phyloP scores from a whole-genome alignment of 2,888 invertebrate species.

The Oegoconia quadripuncta region DNA sequence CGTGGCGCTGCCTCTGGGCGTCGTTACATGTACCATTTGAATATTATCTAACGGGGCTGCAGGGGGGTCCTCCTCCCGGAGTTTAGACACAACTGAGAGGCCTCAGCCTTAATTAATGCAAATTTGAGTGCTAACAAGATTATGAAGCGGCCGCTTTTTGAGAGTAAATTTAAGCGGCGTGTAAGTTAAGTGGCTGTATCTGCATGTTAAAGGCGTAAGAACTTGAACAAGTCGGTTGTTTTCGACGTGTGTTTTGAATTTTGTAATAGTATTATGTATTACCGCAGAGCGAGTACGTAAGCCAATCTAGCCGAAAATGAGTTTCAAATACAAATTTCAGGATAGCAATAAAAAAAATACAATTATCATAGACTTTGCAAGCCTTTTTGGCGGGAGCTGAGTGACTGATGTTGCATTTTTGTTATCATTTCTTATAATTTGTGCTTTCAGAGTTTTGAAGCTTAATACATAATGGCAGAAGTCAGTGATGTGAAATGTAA shows the following conservation, averaged over 20 bases:
- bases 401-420: too few species aligned
- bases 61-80: slow-evolving; percentile 27
- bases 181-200: slow-evolving; percentile 51
- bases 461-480: too few species aligned
- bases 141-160: slow-evolving; percentile 75
- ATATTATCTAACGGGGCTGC: slow-evolving; percentile 64
- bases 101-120: slow-evolving; percentile 77
- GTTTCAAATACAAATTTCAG: too few species aligned
- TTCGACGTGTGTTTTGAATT: slow-evolving; percentile 8
- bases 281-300: too few species aligned
- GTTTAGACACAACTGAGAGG: slow-evolving; percentile 66
- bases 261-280: too few species aligned
- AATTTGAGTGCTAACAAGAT: slow-evolving; percentile 80
- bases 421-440: too few species aligned
- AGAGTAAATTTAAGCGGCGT: slow-evolving; percentile 52
- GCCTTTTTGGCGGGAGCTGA: too few species aligned
- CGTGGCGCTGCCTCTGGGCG: slow-evolving; percentile 55
- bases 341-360: too few species aligned
- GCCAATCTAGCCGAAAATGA: too few species aligned
- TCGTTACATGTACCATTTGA: slow-evolving; percentile 80
- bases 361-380: too few species aligned
- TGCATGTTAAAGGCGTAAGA: slow-evolving; percentile 33
- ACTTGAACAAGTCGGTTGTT: slow-evolving; percentile 14
- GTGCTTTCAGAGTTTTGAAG: too few species aligned
- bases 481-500: too few species aligned